These are phyloP conservation scores for Drosophila meridionalis DNA, from an alignment of 2,888 invertebrate genomes.

Conservation along the genomic window DNA sequence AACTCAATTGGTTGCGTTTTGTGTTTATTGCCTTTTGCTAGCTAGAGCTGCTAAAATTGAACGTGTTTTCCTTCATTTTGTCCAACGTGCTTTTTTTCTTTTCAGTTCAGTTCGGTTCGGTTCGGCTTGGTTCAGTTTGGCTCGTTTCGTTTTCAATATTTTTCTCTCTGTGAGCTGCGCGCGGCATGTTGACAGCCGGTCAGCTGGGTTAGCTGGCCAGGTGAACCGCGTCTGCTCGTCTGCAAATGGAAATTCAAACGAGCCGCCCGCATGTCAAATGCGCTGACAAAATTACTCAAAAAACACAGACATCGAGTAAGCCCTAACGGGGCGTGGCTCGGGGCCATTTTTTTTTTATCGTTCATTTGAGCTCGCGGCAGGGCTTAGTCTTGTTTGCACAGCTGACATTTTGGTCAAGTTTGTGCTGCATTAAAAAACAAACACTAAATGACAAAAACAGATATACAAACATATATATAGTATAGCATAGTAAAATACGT, in stretches of 20 bases:
- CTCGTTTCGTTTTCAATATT: slow-evolving; percentile 44
- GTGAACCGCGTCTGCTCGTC: slow-evolving; percentile 25
- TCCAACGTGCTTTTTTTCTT: not conserved
- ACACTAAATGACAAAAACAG: not conserved
- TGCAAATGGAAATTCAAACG: slow-evolving; percentile 71
- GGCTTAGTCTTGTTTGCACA: slow-evolving; percentile 66
- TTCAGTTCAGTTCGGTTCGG: not conserved
- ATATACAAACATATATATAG: slow-evolving; percentile 27
- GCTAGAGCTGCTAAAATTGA: slow-evolving; percentile 51
- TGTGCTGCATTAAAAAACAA: slow-evolving; percentile 39
- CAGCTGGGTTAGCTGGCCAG: slow-evolving; percentile 45
- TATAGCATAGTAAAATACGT: slow-evolving; percentile 31
- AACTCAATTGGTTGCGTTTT: slow-evolving; percentile 79
- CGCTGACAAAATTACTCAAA: slow-evolving; percentile 12
- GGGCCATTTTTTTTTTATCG: not conserved
- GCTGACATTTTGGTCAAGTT: slow-evolving; percentile 75
- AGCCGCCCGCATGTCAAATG: slow-evolving; percentile 67
- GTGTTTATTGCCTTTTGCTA: slow-evolving; percentile 74
- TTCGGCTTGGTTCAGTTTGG: not conserved
- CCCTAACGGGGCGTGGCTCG: slow-evolving; percentile 14
- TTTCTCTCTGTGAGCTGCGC: slow-evolving; percentile 20
- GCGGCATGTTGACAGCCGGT: slow-evolving; percentile 41
- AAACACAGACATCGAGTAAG: not conserved
- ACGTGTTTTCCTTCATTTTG: slow-evolving; percentile 43
- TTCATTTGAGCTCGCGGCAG: slow-evolving; percentile 18